phyloP scores from a whole-genome alignment of 2,113 vertebrate genomes.

The Leucosticte australis region DNA sequence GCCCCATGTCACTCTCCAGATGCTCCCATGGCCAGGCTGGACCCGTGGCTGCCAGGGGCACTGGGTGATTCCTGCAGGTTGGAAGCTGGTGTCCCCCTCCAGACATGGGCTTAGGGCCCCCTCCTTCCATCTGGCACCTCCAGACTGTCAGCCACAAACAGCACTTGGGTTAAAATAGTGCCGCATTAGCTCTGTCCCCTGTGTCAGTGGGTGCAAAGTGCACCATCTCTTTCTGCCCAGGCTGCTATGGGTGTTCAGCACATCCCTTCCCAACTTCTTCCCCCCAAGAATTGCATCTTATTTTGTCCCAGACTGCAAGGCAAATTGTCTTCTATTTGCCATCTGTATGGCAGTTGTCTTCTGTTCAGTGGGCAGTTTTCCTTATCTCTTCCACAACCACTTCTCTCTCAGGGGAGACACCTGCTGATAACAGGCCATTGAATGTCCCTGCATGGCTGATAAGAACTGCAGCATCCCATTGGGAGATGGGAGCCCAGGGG shows the following conservation, averaged over 20 bases:
- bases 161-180: neutral
- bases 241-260: neutral
- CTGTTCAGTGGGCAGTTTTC: too few relatives aligned
- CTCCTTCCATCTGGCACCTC: neutral
- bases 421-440: too few relatives aligned
- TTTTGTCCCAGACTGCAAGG: neutral
- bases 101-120: neutral
- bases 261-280: neutral
- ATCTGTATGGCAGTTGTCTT: too few relatives aligned
- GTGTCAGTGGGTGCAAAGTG: rapidly evolving
- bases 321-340: too few relatives aligned
- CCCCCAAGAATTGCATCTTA: neutral
- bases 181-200: neutral
- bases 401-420: too few relatives aligned
- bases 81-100: neutral
- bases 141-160: neutral
- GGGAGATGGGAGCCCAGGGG: too few relatives aligned
- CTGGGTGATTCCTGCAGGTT: rapidly evolving
- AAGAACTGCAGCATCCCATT: too few relatives aligned
- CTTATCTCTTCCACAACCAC: too few relatives aligned
- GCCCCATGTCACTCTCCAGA: rapidly evolving
- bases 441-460: too few relatives aligned
- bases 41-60: rapidly evolving
- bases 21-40: neutral
- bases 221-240: neutral